phyloP scores from a whole-genome alignment of 2,113 vertebrate genomes.

The Astur gentilis region DNA sequence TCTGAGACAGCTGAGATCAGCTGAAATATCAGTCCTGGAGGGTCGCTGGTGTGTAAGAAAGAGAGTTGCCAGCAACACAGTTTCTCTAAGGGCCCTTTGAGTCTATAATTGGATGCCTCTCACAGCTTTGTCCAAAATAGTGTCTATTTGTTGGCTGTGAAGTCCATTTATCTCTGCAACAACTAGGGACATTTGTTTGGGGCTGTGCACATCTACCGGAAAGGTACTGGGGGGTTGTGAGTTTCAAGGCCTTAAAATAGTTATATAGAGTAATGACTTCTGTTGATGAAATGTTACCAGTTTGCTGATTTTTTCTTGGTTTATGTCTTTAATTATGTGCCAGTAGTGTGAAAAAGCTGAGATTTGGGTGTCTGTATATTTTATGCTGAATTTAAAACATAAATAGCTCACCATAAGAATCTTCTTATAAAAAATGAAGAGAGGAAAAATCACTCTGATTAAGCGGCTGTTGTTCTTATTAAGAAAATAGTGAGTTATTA shows the following conservation, averaged over 20 bases:
- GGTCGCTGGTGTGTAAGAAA: background rate
- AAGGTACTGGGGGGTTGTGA: background rate
- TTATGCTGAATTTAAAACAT: background rate
- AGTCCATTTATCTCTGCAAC: background rate
- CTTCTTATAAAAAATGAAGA: background rate
- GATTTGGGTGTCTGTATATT: background rate
- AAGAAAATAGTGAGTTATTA: background rate
- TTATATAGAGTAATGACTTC: background rate
- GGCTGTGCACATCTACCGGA: background rate
- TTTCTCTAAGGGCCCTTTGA: background rate
- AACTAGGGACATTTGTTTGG: background rate
- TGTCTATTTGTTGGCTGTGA: background rate
- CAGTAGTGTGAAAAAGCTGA: background rate
- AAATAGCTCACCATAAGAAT: background rate
- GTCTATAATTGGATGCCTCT: background rate
- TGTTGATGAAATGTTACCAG: background rate
- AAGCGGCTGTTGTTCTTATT: background rate
- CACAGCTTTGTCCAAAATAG: background rate
- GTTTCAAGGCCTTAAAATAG: background rate
- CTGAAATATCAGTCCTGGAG: background rate
- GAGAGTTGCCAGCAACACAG: background rate
- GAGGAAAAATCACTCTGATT: background rate
- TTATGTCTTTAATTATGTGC: background rate
- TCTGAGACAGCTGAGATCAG: background rate
- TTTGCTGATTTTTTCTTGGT: background rate